Percentiles rank a stretch among this genome's conserved stretches.
These are phyloP conservation scores for Hippotragus niger DNA, from an alignment of 2,113 vertebrate genomes.

Conservation along the genomic window DNA sequence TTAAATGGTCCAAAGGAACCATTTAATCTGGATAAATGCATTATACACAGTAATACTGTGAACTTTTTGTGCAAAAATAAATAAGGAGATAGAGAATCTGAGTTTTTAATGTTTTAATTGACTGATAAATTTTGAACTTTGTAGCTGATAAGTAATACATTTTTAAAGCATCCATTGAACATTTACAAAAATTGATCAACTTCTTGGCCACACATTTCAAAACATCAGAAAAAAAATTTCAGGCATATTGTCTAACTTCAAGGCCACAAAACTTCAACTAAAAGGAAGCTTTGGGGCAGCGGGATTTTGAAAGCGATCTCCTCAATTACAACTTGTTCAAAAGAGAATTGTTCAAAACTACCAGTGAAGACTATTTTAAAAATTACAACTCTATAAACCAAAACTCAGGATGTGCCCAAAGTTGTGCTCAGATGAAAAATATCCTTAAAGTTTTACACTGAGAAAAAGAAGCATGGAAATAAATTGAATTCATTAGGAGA, in stretches of 20 bases:
- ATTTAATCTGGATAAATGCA: neutral
- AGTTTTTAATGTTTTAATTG: constrained; percentile 22
- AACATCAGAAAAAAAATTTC: neutral
- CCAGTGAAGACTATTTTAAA: neutral
- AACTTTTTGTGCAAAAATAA: neutral
- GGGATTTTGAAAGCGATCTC: neutral
- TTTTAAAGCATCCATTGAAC: neutral
- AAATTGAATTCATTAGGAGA: neutral
- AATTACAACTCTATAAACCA: neutral
- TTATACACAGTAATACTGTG: neutral
- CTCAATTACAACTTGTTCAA: neutral
- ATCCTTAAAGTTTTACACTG: neutral
- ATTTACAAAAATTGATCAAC: neutral
- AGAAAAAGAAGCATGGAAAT: neutral
- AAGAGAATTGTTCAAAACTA: neutral
- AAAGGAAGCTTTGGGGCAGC: neutral
- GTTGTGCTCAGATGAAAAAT: neutral
- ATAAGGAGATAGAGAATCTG: neutral
- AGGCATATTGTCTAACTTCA: neutral
- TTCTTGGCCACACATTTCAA: constrained; percentile 11
- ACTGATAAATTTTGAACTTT: neutral
- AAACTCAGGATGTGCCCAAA: neutral
- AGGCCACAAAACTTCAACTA: neutral
- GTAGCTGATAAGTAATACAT: neutral
- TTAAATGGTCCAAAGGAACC: neutral